Base-by-base conservation (phyloP, 2,888 invertebrate species). In the Drosophila neotestacea region DNA sequence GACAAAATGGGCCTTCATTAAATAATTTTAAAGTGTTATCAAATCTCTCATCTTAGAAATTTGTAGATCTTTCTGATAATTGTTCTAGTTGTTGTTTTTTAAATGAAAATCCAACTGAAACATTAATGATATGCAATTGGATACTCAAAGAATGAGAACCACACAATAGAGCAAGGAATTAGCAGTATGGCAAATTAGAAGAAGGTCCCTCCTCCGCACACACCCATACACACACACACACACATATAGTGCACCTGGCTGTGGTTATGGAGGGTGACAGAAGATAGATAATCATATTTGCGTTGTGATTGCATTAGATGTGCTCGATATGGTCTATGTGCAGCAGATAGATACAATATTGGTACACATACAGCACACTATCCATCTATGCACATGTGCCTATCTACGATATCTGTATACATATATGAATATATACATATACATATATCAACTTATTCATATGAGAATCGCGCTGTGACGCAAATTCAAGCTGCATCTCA, bases 71-170 rank as follows among this genome's bases (percentile, higher is more conserved):
- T 22, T 3, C 2, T 22, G 22, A 3, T 2, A 2, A 22, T 22
- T 22, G 3, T 22, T 32, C 6, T 13, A 42, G 32, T 30, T 16
- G 3, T 39, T 39, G 13, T 5, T 39, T 4, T 4, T 4, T 9
- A 59, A 79, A 68, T 79, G 65, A 68, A 71, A 52, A 46, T 44
- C 13, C 39, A 58, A 38, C 50, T 71, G 38, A 75, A 77, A 64
- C 42, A 73, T 61, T 73, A 39, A 77, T 80, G 68, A 60, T 68
- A 71, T 48, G 30, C 50, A 56, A 46, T 7, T 16, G 32, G 13
- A 9, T 13, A 22, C 22, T 11, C 10, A 36, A 34, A 11, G 48
- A 34, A 6, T 22, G 10, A 22, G 22, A 32, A 11, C 4, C 34
- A 7, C 22, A 50, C 11, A 36, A 28, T n/a, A 34, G 32, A 27